These are phyloP conservation scores for Sitobion miscanthi DNA, from an alignment of 1,140 invertebrate genomes.

Conservation along the genomic window DNA sequence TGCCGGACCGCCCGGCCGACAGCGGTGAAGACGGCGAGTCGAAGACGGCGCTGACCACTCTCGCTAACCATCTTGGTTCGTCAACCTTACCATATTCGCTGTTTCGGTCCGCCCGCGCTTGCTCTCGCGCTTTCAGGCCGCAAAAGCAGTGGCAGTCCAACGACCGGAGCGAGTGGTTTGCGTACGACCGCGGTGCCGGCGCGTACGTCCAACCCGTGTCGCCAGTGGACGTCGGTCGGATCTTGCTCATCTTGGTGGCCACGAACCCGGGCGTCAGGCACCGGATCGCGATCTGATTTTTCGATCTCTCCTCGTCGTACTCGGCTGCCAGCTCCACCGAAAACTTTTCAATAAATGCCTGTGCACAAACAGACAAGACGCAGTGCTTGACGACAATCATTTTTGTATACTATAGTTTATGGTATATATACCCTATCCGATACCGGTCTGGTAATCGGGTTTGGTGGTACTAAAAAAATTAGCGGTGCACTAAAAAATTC, in stretches of 20 bases:
- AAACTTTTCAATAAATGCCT: constrained; percentile 86
- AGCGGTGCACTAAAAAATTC: too few species aligned
- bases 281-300: constrained; percentile 80
- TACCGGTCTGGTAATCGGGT: too few species aligned
- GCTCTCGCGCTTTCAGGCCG: neutral
- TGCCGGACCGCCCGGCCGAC: neutral
- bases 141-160: constrained; percentile 18
- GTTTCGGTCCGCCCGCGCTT: neutral
- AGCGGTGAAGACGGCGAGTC: neutral
- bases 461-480: too few species aligned
- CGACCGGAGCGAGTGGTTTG: neutral
- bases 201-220: neutral
- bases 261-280: constrained; percentile 87
- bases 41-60: neutral
- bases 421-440: too few species aligned
- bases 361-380: constrained; percentile 59
- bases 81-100: neutral
- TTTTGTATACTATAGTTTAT: too few species aligned
- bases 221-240: constrained; percentile 70
- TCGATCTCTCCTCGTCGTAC: constrained; percentile 66
- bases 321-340: constrained; percentile 80
- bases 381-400: too few species aligned
- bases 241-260: constrained; percentile 90
- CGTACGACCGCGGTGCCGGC: neutral
- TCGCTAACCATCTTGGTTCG: neutral